These are phyloP conservation scores for Ivindomyrus marchei DNA, from an alignment of 2,113 vertebrate species.

Conservation along the genomic window DNA sequence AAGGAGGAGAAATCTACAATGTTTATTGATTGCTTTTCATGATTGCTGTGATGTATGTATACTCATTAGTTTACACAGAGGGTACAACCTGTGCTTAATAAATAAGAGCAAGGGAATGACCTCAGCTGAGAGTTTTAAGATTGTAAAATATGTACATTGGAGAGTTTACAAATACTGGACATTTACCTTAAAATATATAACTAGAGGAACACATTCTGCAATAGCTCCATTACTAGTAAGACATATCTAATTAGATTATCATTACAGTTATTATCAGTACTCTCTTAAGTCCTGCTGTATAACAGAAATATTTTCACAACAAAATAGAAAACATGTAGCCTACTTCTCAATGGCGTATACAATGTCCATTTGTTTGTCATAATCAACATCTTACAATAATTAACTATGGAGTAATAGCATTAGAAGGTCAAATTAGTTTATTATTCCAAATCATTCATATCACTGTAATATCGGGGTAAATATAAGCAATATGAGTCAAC, in stretches of 20 bases:
- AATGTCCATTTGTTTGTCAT: neutral
- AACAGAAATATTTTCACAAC: neutral
- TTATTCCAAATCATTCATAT: neutral
- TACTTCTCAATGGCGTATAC: neutral
- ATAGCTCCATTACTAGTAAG: neutral
- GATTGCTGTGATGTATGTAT: neutral
- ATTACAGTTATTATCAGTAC: neutral
- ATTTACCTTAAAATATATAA: neutral
- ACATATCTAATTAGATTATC: neutral
- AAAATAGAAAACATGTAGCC: neutral
- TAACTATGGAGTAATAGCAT: neutral
- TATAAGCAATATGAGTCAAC: neutral
- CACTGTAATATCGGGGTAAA: neutral
- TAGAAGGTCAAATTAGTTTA: neutral
- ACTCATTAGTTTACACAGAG: constrained; percentile 7
- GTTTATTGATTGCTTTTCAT: constrained; percentile 11
- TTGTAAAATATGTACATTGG: neutral
- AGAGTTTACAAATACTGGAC: neutral
- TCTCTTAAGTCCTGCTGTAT: neutral
- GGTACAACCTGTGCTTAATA: neutral
- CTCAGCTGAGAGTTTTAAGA: neutral
- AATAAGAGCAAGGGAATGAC: neutral
- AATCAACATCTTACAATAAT: neutral
- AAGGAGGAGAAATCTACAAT: neutral
- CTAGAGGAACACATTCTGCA: neutral